Base-by-base conservation (phyloP, 1,140 invertebrate species). In the Zaprionus kolodkinae region DNA sequence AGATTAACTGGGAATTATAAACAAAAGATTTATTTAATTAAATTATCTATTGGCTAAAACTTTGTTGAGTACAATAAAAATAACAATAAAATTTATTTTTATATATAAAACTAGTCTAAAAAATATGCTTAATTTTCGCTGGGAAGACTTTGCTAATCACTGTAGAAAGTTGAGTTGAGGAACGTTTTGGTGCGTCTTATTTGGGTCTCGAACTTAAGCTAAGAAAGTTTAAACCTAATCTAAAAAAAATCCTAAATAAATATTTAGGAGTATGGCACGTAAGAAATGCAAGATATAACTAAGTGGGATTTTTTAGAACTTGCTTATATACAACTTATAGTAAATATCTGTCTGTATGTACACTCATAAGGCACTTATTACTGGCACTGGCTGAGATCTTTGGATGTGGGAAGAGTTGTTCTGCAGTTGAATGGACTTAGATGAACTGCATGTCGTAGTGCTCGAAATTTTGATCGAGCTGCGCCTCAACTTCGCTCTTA, bases 381-480 rank as follows among this genome's bases (percentile, higher is more conserved):
- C 75, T 72, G 67, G 79, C 72, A 75, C 57, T 48, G 57, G 71
- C 68, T 90, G 85, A 89, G 85, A 89, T 89, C 85, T 90, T 89
- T 81, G 78, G 75, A 72, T 59, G n/a, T 55, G 15, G 33, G 30
- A 17, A 52, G 33, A 38, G 36, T 12, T 38, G 36, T 13, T 63
- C 43, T 78, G 75, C 10, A 35, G 7, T 10, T 9, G 6, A n/a
- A n/a, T n/a, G 70, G 55, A 43, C 13, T 75, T 36, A 90, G 66
- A 92, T 92, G 36, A 92, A 92, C 65, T 87, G 79, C 48, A 74
- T 69, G 38, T 88, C 78, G 45, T 91, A 91, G 73, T 92, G 83
- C 65, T 92, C 86, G 25, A 91, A 92, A 76, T 80, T 76, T 48
- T 76, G 86, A 12, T 80, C 81, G 45, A 91, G 76, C 59, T 91